Evolutionary conservation across 2,113 vertebrate species (phyloP).

Genomic region (Aramus guarauna): DNA sequence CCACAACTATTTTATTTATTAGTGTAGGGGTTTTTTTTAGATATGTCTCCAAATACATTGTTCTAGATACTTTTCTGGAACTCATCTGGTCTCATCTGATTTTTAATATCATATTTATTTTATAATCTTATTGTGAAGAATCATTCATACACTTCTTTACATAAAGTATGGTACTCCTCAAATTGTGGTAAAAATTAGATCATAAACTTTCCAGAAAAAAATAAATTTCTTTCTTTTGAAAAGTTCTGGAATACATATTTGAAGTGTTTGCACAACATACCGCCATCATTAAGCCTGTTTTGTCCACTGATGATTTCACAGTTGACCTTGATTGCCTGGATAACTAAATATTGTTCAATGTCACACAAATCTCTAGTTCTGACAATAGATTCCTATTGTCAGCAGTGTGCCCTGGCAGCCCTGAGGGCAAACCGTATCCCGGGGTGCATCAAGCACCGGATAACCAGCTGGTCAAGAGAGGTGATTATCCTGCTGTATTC

Average conservation of each 20-base stretch:
- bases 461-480: not conserved
- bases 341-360: not conserved
- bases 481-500: too few species aligned
- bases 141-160: not conserved
- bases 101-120: not conserved
- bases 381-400: not conserved
- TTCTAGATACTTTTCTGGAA: not conserved
- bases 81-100: not conserved
- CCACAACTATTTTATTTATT: not conserved
- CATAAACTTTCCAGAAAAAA: not conserved
- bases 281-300: not conserved
- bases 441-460: not conserved
- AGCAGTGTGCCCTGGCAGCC: not conserved
- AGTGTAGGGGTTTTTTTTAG: fast-evolving
- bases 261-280: not conserved
- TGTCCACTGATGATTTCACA: not conserved
- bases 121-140: not conserved
- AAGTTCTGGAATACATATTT: not conserved
- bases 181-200: not conserved
- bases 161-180: not conserved
- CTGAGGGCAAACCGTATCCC: too few species aligned
- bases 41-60: not conserved
- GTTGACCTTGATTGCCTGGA: not conserved
- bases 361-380: not conserved
- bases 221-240: not conserved